These are phyloP conservation scores for Conus ventricosus DNA, from an alignment of 1,140 invertebrate genomes.

Conservation along the genomic window DNA sequence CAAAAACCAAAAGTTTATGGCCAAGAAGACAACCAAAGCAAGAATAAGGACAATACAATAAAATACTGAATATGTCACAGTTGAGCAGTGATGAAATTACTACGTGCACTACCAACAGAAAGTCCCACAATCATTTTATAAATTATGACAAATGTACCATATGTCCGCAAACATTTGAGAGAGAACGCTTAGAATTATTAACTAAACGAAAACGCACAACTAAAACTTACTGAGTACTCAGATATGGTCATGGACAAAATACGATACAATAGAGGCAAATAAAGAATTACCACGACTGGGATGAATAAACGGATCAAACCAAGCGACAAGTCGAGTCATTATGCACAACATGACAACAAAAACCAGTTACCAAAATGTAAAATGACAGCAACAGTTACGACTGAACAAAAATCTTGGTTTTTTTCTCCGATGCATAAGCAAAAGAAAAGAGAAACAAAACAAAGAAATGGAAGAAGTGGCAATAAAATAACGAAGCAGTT, in stretches of 20 bases:
- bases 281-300: background rate
- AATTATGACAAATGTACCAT: slow-evolving; percentile 42
- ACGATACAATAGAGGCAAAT: background rate
- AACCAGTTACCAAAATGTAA: background rate
- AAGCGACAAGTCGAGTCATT: background rate
- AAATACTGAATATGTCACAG: slow-evolving; percentile 45
- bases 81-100: slow-evolving; percentile 35
- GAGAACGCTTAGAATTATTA: slow-evolving; percentile 6
- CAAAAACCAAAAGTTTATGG: slow-evolving; percentile 38
- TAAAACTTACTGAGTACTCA: background rate
- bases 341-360: background rate
- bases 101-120: slow-evolving; percentile 45
- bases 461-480: background rate
- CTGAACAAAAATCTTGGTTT: background rate
- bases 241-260: background rate
- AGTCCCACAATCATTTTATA: slow-evolving; percentile 40
- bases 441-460: background rate
- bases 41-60: slow-evolving; percentile 42
- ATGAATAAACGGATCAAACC: background rate
- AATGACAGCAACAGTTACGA: background rate
- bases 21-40: slow-evolving; percentile 38
- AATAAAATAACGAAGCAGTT: background rate
- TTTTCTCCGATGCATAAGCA: background rate
- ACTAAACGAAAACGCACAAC: slow-evolving; percentile 23
- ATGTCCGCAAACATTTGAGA: slow-evolving; percentile 35